These are phyloP conservation scores for Falcaria lacertinaria DNA, from an alignment of 2,888 invertebrate species.

Conservation along the genomic window DNA sequence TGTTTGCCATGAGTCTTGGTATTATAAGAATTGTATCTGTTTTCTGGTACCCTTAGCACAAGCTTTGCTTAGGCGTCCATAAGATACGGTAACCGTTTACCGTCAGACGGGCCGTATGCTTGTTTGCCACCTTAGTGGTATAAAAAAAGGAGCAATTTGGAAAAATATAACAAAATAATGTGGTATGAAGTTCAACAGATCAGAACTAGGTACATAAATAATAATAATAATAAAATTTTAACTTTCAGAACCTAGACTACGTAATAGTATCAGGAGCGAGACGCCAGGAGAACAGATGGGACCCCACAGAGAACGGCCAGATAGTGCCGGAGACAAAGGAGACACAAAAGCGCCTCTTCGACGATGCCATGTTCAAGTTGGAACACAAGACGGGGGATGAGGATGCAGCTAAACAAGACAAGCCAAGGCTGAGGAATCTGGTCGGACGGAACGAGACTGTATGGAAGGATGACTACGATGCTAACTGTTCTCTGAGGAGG, in stretches of 20 bases:
- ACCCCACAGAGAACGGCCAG: slow-evolving; percentile 97
- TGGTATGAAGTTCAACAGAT: too few species aligned
- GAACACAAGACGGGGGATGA: slow-evolving; percentile 94
- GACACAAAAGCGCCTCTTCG: slow-evolving; percentile 91
- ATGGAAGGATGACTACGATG: slow-evolving; percentile 95
- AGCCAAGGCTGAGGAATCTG: slow-evolving; percentile 86
- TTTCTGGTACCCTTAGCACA: too few species aligned
- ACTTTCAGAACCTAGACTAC: slow-evolving; percentile 96
- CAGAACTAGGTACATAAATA: too few species aligned
- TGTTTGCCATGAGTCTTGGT: too few species aligned
- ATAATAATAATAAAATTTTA: not conserved
- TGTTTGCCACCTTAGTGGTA: too few species aligned
- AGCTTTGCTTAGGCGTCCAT: too few species aligned
- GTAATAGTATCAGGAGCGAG: slow-evolving; percentile 96
- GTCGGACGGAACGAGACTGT: slow-evolving; percentile 88
- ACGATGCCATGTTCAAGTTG: slow-evolving; percentile 98
- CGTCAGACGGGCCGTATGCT: too few species aligned
- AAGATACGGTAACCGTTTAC: too few species aligned
- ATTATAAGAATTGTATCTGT: too few species aligned
- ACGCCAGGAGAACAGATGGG: slow-evolving; percentile 98
- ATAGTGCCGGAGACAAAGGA: slow-evolving; percentile 95
- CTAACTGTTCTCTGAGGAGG: slow-evolving; percentile 91
- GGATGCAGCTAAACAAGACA: slow-evolving; percentile 83
- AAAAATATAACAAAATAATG: not conserved
- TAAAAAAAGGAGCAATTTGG: too few species aligned